These are phyloP conservation scores for Tichodroma muraria DNA, from an alignment of 2,113 vertebrate species.

Conservation along the genomic window DNA sequence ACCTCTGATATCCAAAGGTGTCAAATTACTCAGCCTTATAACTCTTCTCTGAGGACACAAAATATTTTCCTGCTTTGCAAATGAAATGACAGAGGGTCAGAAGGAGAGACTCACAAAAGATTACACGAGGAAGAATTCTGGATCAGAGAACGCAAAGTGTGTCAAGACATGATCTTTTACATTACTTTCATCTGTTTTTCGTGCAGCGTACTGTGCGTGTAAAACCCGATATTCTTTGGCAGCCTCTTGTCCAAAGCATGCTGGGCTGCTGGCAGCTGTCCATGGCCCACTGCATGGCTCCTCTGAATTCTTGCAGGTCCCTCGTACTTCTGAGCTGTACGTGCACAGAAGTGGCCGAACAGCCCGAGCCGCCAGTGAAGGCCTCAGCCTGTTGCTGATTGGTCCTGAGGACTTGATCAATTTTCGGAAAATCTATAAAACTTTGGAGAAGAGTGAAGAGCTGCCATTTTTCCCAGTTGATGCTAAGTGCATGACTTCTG, in stretches of 20 bases:
- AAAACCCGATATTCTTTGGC: background rate
- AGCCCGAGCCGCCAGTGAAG: constrained; percentile 85
- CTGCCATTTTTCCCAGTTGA: constrained; percentile 88
- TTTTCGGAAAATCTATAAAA: constrained; percentile 90
- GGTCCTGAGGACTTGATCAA: constrained; percentile 89
- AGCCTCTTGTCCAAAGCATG: background rate
- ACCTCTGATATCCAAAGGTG: background rate
- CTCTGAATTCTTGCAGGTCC: constrained; percentile 73
- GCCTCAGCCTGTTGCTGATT: constrained; percentile 87
- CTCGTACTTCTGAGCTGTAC: constrained; percentile 90
- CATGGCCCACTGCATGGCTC: background rate
- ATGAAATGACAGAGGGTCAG: background rate
- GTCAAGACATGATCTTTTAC: background rate
- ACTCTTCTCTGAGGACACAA: background rate
- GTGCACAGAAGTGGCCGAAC: constrained; percentile 94
- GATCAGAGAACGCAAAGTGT: background rate
- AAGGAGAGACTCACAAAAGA: background rate
- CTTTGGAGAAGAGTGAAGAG: constrained; percentile 85
- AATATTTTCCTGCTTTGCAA: background rate
- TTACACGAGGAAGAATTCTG: background rate
- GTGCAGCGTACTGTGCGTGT: background rate
- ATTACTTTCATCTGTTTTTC: background rate
- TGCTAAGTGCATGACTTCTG: constrained; percentile 79
- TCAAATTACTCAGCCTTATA: background rate
- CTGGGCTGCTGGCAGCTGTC: background rate